Base-by-base conservation (phyloP, 2,888 invertebrate species). In the Andrena flavipes region DNA sequence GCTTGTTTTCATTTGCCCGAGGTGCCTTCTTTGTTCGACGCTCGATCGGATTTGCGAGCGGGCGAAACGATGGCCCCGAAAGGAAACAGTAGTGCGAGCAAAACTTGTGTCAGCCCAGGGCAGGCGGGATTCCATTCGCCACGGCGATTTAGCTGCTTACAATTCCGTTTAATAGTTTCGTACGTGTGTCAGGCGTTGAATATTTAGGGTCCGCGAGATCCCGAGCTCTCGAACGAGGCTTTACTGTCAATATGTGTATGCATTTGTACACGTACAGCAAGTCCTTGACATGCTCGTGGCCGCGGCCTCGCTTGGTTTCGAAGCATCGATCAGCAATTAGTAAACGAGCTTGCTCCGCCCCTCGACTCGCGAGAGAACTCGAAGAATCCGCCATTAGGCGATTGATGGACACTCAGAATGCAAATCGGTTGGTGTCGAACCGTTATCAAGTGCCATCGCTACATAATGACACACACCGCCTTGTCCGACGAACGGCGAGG, bases 301-400 rank as follows among this genome's bases (percentile, higher is more conserved):
- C 42, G 78, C 77, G 71, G 54, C 80, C 83, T 69, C 35, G 83
- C 76, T 75, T 77, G 65, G 80, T 85, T 84, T 75, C 75, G 67
- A 54, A 72, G 80, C 85, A 90, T 89, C 87, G 90, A 92, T 92
- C 88, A 87, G 87, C 89, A 90, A 87, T 91, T 90, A 87, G 80
- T 87, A 89, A 83, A 89, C 85, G 87, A 89, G 84, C 87, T 83
- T 88, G 76, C 88, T 72, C 70, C 59, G 80, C 59, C 65, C 68
- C 76, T 87, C 69, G 80, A 75, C 35, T 59, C 20, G 62, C 60
- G 6, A 64, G 67, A 42, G 80, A 82, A 80, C 84, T 80, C 80
- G 63, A 78, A 71, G 74, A 85, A 84, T 74, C 76, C 62, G 69
- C 63, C 70, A 65, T 82, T 76, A 67, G 42, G 42, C 72, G 59